phyloP scores from a whole-genome alignment of 1,140 invertebrate species.

The Drosophila ambigua region DNA sequence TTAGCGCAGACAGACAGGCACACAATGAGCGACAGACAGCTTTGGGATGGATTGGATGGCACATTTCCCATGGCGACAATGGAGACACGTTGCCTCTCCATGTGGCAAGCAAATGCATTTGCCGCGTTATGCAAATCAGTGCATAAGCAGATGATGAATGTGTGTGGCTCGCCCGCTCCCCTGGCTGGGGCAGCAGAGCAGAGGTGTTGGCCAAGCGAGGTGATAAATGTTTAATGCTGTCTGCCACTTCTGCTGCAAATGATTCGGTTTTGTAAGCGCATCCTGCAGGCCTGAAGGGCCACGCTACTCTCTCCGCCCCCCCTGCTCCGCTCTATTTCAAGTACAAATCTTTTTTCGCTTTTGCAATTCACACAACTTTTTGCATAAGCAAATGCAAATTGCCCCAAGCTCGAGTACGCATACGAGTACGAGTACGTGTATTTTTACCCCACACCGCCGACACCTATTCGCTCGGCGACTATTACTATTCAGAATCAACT shows the following conservation, averaged over 20 bases:
- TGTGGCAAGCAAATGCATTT: conserved; percentile 59
- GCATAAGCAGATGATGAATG: conserved; percentile 51
- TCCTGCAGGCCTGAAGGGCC: conserved; percentile 2
- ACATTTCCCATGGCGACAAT: conserved; percentile 61
- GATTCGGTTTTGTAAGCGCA: conserved; percentile 10
- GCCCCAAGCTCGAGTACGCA: no score
- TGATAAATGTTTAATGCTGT: conserved; percentile 27
- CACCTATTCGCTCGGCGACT: conserved; percentile 8
- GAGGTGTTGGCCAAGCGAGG: conserved; percentile 30
- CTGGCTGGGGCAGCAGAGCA: neutral
- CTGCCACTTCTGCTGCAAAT: conserved; percentile 5
- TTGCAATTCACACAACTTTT: conserved; percentile 52
- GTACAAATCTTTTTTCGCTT: conserved; percentile 47
- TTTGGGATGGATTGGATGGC: conserved; percentile 22
- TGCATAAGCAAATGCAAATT: conserved; percentile 65
- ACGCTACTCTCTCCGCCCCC: no score
- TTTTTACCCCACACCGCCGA: conserved; percentile 6
- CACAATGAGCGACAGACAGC: no score
- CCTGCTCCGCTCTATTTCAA: conserved; percentile 20
- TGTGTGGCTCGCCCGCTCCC: neutral
- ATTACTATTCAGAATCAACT: conserved; percentile 32
- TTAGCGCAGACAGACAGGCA: neutral
- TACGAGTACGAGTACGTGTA: neutral
- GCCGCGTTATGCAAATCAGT: conserved; percentile 63
- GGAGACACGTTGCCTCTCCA: conserved; percentile 49